phyloP scores from a whole-genome alignment of 2,797 vertebrate species.

The Sardinella longiceps region DNA sequence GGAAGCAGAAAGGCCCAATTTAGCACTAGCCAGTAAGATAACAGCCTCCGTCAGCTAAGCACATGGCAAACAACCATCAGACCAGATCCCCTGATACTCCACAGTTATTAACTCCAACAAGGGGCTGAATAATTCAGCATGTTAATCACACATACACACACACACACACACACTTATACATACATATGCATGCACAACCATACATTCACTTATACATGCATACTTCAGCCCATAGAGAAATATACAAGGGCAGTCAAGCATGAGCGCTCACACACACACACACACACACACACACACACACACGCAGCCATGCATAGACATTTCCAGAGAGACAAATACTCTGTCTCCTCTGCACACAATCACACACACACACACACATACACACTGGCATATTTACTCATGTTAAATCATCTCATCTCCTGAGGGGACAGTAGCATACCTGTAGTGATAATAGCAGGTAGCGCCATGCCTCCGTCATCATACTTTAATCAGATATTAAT shows the following conservation, averaged over 20 bases:
- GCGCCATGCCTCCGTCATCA: not conserved
- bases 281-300: not conserved
- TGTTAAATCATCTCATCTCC: constrained; percentile 23
- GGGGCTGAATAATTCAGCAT: constrained; percentile 62
- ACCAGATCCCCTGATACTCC: constrained; percentile 55
- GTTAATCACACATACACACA: constrained; percentile 51
- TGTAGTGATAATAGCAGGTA: not conserved
- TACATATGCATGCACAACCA: not conserved
- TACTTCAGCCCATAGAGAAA: not conserved
- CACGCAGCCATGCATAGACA: not conserved
- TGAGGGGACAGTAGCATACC: constrained; percentile 35
- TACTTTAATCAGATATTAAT: not conserved
- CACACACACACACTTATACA: constrained; percentile 22
- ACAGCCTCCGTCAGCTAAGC: constrained; percentile 57
- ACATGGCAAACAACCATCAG: constrained; percentile 59
- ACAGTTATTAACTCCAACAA: constrained; percentile 63
- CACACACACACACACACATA: not conserved
- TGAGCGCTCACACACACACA: constrained; percentile 21
- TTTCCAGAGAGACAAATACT: not conserved
- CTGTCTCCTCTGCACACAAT: not conserved
- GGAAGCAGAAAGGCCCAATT: constrained; percentile 45
- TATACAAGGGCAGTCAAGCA: constrained; percentile 7
- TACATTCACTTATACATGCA: constrained; percentile 21
- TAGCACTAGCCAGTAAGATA: constrained; percentile 51
- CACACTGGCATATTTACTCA: not conserved